Conservation (phyloP, 2,888 invertebrate genomes). For the Hydrotaea diabolus region DNA sequence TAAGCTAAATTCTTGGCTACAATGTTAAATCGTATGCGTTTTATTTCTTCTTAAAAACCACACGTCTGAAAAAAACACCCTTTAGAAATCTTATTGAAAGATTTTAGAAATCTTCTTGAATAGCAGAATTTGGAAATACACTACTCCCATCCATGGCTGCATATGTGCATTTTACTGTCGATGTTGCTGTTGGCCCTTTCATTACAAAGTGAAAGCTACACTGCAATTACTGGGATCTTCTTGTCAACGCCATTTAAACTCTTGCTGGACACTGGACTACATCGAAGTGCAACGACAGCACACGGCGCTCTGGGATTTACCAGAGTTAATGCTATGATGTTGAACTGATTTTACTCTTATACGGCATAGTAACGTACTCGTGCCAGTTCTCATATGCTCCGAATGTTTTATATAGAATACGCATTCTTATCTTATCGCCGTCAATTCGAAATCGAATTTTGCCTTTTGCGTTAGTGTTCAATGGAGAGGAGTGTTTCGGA, state of each 20-base stretch:
- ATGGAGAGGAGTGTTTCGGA: not conserved
- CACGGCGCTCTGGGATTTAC: not conserved
- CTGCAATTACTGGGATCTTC: not conserved
- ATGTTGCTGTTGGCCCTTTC: not conserved
- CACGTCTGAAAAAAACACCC: too few relatives aligned
- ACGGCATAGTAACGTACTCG: not conserved
- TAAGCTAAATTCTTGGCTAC: too few relatives aligned
- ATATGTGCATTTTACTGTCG: not conserved
- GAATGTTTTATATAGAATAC: not conserved
- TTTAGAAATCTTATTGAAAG: too few relatives aligned
- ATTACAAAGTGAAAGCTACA: not conserved
- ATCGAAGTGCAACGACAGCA: not conserved
- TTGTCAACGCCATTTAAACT: not conserved
- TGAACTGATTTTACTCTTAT: not conserved
- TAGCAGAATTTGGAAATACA: not conserved
- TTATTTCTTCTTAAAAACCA: too few relatives aligned
- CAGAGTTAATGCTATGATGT: not conserved
- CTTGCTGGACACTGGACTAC: not conserved
- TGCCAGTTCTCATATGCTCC: not conserved
- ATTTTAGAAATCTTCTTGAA: too few relatives aligned
- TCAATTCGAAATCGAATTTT: not conserved
- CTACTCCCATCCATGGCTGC: not conserved
- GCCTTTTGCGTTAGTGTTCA: not conserved
- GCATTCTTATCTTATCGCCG: slow-evolving; percentile 29
- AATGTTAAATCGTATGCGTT: too few relatives aligned